A percentile compares a stretch with the other conserved stretches of the same genome.
Evolutionary conservation across 1,140 invertebrate genomes (phyloP).

Genomic region (Pogonomyrmex californicus): DNA sequence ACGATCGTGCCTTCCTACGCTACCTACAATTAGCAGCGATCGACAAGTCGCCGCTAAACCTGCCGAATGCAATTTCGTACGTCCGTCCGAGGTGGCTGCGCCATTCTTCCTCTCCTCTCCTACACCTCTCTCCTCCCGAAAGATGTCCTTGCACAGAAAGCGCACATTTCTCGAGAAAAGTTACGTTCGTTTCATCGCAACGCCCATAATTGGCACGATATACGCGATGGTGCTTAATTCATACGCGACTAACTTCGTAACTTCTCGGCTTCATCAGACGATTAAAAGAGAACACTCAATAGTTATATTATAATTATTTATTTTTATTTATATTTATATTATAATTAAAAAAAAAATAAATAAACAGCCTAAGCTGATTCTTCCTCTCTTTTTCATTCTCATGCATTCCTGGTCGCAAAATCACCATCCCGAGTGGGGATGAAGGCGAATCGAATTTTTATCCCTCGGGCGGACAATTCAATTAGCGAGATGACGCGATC

Average conservation of each 20-base stretch:
- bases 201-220: conserved; percentile 29
- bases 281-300: no score
- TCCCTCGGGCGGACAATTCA: background rate
- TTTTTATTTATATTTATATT: no score
- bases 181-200: background rate
- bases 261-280: background rate
- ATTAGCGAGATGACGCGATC: conserved; percentile 3
- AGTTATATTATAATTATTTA: no score
- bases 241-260: background rate
- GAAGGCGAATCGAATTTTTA: background rate
- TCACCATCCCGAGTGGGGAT: no score
- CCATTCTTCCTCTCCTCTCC: background rate
- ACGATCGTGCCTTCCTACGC: conserved; percentile 69
- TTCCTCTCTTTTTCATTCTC: no score
- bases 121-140: background rate
- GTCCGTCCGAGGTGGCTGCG: conserved; percentile 46
- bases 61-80: conserved; percentile 72
- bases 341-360: no score
- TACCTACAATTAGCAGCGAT: conserved; percentile 80
- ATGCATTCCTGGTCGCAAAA: background rate
- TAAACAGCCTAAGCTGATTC: no score
- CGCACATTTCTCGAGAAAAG: background rate
- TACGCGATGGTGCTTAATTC: background rate
- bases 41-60: conserved; percentile 69
- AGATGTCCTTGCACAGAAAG: background rate